Percentiles rank a stretch among this genome's conserved stretches.
phyloP scores from a whole-genome alignment of 2,888 invertebrate species.

The Ormyrus nitidulus region DNA sequence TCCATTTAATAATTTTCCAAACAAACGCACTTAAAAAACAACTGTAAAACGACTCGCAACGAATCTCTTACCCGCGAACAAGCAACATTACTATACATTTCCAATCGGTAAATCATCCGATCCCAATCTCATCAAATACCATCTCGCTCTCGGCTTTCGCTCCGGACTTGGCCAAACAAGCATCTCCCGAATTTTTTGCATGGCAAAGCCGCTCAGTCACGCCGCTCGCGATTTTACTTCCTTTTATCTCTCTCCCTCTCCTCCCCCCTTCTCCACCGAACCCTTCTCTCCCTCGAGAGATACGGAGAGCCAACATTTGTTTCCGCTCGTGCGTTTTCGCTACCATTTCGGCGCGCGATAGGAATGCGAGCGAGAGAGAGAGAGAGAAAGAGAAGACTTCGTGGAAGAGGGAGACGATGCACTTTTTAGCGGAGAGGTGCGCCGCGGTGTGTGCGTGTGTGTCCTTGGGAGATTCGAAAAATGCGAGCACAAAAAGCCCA shows the following conservation, averaged over 20 bases:
- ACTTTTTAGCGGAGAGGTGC: slow-evolving; percentile 10
- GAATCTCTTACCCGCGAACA: too few relatives aligned
- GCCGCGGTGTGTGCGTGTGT: neutral
- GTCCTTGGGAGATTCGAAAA: too few relatives aligned
- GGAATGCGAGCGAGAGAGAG: slow-evolving; percentile 37
- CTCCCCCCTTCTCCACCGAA: neutral
- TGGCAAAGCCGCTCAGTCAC: neutral
- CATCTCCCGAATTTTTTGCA: too few relatives aligned
- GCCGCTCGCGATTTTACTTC: neutral
- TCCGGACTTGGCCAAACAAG: too few relatives aligned
- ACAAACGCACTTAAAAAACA: too few relatives aligned
- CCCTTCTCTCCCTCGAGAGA: neutral
- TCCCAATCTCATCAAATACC: too few relatives aligned
- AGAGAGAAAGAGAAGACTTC: neutral
- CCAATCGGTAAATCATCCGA: too few relatives aligned
- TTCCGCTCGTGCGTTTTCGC: slow-evolving; percentile 36
- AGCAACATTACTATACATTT: too few relatives aligned
- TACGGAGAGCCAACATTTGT: slow-evolving; percentile 32
- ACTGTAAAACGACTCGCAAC: too few relatives aligned
- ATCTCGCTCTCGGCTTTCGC: too few relatives aligned
- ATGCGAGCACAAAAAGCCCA: too few relatives aligned
- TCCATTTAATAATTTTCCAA: too few relatives aligned
- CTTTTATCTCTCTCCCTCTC: neutral
- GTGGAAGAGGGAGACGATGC: slow-evolving; percentile 25
- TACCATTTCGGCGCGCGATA: slow-evolving; percentile 51